phyloP scores from a whole-genome alignment of 2,888 invertebrate genomes.

The Apoda limacodes region DNA sequence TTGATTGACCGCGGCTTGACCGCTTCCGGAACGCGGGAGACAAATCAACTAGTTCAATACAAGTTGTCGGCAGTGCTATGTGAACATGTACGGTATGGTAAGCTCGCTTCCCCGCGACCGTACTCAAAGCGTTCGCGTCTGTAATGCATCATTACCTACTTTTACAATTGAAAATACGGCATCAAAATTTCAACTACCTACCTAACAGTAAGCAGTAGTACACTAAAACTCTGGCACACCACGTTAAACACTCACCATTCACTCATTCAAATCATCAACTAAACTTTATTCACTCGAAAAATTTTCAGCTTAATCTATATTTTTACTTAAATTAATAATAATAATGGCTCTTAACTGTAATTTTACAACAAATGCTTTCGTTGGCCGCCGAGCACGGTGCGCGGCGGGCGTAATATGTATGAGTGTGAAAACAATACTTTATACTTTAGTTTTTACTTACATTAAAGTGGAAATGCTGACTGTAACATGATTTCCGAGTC shows the following conservation, averaged over 20 bases:
- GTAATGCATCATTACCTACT: conserved; percentile 58
- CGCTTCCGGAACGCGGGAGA: conserved; percentile 3
- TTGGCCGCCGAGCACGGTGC: conserved; percentile 58
- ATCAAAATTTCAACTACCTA: conserved; percentile 69
- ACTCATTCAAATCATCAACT: conserved; percentile 62
- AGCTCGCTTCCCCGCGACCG: conserved; percentile 24
- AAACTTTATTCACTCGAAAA: conserved; percentile 65
- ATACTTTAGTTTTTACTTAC: conserved; percentile 48
- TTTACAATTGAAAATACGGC: conserved; percentile 65
- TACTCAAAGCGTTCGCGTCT: conserved; percentile 50
- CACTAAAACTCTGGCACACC: conserved; percentile 65
- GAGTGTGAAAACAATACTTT: conserved; percentile 60
- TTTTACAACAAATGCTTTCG: conserved; percentile 68
- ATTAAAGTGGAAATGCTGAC: conserved; percentile 39
- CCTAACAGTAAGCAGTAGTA: conserved; percentile 70
- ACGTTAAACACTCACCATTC: conserved; percentile 63
- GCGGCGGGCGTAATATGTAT: conserved; percentile 49
- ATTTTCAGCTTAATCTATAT: conserved; percentile 64
- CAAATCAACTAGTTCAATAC: conserved; percentile 18
- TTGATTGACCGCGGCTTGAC: conserved; percentile 7
- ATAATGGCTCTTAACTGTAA: conserved; percentile 67
- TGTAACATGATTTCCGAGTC: conserved; percentile 31
- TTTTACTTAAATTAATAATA: conserved; percentile 62
- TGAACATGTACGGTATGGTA: conserved; percentile 18
- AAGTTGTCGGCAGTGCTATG: conserved; percentile 32